phyloP scores from a whole-genome alignment of 2,113 vertebrate genomes.

The Stegastes partitus region DNA sequence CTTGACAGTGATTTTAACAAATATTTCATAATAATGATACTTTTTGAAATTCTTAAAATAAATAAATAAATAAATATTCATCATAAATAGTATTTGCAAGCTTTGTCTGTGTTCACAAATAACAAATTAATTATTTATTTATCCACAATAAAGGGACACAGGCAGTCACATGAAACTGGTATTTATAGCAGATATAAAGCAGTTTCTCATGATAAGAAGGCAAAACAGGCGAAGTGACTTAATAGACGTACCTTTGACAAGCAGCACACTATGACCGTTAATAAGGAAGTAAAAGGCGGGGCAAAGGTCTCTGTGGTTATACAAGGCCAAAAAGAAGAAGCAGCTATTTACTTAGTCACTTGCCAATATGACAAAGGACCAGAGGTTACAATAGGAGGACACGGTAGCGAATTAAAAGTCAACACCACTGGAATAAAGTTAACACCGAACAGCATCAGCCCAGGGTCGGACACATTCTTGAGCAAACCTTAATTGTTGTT shows the following conservation, averaged over 20 bases:
- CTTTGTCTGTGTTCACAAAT: background rate
- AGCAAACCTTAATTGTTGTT: constrained; percentile 19
- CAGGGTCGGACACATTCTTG: background rate
- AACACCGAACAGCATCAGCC: background rate
- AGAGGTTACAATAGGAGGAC: constrained; percentile 69
- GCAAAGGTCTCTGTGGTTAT: constrained; percentile 69
- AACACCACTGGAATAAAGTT: constrained; percentile 51
- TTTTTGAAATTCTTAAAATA: background rate
- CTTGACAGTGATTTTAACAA: background rate
- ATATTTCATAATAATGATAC: background rate
- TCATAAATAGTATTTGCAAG: background rate
- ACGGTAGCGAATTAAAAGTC: constrained; percentile 70
- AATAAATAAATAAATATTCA: background rate
- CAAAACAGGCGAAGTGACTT: background rate
- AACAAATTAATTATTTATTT: background rate
- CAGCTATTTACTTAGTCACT: constrained; percentile 53
- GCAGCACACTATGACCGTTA: constrained; percentile 50
- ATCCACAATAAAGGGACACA: background rate
- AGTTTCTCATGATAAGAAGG: constrained; percentile 3
- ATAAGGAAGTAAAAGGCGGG: constrained; percentile 78
- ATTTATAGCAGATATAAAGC: background rate
- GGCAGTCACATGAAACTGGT: background rate
- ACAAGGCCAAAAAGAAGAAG: constrained; percentile 75
- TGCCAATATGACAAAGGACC: constrained; percentile 34
- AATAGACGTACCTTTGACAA: constrained; percentile 23